These are phyloP conservation scores for Colletes gigas DNA, from an alignment of 1,140 invertebrate genomes.

Conservation along the genomic window DNA sequence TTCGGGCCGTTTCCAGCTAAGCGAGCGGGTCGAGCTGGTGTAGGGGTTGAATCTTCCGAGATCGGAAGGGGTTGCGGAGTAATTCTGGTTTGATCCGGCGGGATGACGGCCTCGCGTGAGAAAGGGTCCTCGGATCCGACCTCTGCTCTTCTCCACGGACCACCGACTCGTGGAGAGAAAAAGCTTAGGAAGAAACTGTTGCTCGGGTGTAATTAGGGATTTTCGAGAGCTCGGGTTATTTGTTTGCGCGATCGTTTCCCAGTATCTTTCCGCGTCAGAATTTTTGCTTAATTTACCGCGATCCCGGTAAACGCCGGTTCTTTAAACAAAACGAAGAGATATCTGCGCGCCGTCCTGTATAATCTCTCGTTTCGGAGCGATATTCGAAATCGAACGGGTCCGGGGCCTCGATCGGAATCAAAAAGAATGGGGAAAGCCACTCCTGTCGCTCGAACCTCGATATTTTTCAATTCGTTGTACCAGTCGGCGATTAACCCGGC, in stretches of 20 bases:
- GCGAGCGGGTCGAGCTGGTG: constrained; percentile 39
- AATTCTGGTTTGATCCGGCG: constrained; percentile 79
- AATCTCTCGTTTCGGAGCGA: too few relatives aligned
- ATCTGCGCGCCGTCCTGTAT: too few relatives aligned
- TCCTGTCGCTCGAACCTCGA: not conserved
- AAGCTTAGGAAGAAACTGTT: not conserved
- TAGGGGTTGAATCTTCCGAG: constrained; percentile 75
- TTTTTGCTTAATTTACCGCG: not conserved
- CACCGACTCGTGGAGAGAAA: not conserved
- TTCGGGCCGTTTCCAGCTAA: constrained; percentile 48
- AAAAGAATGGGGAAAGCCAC: not conserved
- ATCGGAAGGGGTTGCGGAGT: constrained; percentile 75
- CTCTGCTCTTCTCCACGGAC: constrained; percentile 56
- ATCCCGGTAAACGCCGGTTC: too few relatives aligned
- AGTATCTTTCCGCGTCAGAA: too few relatives aligned
- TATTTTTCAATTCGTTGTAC: constrained; percentile 28
- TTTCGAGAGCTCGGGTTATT: not conserved
- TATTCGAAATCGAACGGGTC: not conserved
- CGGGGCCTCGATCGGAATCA: not conserved
- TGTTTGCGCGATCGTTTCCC: not conserved
- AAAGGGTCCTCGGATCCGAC: constrained; percentile 78
- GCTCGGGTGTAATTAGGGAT: constrained; percentile 1
- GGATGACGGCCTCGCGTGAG: constrained; percentile 77
- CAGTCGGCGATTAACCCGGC: constrained; percentile 27
- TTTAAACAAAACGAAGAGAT: too few relatives aligned